These are phyloP conservation scores for Sphaeridia pumilis DNA, from an alignment of 2,888 invertebrate genomes.

Conservation along the genomic window DNA sequence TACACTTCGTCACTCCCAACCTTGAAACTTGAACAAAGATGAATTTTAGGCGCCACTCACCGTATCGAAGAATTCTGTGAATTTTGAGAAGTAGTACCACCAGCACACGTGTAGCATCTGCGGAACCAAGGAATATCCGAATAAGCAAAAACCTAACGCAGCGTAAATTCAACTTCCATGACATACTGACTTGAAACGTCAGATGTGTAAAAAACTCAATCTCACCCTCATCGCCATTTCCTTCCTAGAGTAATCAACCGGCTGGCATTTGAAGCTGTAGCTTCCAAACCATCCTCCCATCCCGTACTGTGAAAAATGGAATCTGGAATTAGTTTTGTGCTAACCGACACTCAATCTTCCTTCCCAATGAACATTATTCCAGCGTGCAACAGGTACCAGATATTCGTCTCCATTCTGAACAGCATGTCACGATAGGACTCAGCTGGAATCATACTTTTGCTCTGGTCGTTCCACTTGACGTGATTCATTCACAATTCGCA, in stretches of 20 bases:
- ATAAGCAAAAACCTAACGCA: slow-evolving; percentile 22
- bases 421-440: too few species aligned
- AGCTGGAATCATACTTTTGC: too few species aligned
- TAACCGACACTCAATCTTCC: neutral
- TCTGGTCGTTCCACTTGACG: too few species aligned
- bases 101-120: slow-evolving; percentile 87
- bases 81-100: slow-evolving; percentile 96
- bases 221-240: slow-evolving; percentile 67
- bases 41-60: slow-evolving; percentile 48
- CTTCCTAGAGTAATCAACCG: slow-evolving; percentile 74
- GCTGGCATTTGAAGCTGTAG: slow-evolving; percentile 81
- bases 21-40: too few species aligned
- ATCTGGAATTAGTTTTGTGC: too few species aligned
- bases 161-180: neutral
- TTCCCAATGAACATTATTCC: neutral
- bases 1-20: neutral
- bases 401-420: too few species aligned
- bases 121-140: too few species aligned
- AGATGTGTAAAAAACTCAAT: neutral
- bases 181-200: neutral
- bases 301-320: slow-evolving; percentile 61
- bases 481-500: too few species aligned
- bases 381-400: too few species aligned
- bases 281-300: slow-evolving; percentile 83
- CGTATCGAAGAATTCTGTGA: slow-evolving; percentile 93